Conservation (phyloP, 2,113 vertebrate genomes). For the Phoxinus phoxinus region DNA sequence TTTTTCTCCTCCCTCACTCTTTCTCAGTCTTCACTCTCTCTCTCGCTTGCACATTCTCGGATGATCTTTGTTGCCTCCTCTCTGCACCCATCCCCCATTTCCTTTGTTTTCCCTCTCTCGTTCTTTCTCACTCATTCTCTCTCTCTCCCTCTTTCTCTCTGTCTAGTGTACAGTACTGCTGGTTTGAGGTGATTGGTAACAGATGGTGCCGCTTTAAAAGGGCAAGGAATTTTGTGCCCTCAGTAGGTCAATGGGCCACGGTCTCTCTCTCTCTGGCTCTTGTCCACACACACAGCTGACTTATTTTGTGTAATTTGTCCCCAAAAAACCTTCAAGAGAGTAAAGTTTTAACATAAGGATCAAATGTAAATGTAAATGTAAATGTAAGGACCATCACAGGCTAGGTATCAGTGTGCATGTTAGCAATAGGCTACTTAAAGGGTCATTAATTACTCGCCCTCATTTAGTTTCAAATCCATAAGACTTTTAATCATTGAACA, state of each 20-base stretch:
- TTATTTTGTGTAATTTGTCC: background rate
- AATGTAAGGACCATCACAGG: background rate
- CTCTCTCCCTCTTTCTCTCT: background rate
- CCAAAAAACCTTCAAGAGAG: constrained; percentile 7
- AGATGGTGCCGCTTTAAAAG: constrained; percentile 56
- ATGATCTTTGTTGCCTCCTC: background rate
- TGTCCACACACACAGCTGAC: constrained; percentile 20
- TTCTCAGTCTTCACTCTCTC: background rate
- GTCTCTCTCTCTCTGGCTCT: constrained; percentile 30
- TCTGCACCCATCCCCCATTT: constrained; percentile 16
- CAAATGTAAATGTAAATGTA: too few relatives aligned
- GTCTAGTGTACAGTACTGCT: constrained; percentile 7
- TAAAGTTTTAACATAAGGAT: constrained; percentile 16
- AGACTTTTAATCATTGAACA: too few relatives aligned
- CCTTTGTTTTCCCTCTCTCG: background rate
- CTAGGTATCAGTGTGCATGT: background rate
- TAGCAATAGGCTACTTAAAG: background rate
- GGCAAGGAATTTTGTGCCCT: constrained; percentile 47
- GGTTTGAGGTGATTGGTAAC: constrained; percentile 47
- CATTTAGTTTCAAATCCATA: too few relatives aligned
- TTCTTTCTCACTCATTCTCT: too few relatives aligned
- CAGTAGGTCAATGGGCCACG: constrained; percentile 60
- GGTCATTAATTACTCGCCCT: too few relatives aligned
- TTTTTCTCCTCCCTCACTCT: background rate
- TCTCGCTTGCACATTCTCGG: background rate